These are phyloP conservation scores for Oncorhynchus tshawytscha DNA, from an alignment of 2,113 vertebrate genomes.

Conservation along the genomic window DNA sequence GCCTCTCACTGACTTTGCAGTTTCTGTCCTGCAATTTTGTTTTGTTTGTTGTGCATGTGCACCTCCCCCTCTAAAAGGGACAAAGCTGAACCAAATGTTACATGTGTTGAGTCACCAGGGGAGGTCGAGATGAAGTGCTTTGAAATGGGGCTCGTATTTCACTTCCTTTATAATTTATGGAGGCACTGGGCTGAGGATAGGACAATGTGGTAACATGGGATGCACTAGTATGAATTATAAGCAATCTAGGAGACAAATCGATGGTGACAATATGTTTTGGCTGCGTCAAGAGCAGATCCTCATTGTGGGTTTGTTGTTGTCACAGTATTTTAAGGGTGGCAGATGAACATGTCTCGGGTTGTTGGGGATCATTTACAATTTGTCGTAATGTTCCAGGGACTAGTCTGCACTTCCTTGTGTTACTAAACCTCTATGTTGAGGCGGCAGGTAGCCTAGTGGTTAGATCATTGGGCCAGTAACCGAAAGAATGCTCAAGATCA, in stretches of 20 bases:
- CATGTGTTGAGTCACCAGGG: slow-evolving; percentile 29
- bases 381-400: too few species aligned
- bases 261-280: slow-evolving; percentile 55
- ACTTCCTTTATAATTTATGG: slow-evolving; percentile 65
- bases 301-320: background rate
- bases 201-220: slow-evolving; percentile 50
- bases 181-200: slow-evolving; percentile 52
- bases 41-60: background rate
- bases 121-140: slow-evolving; percentile 52
- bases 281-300: too few species aligned
- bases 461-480: too few species aligned
- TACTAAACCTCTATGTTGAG: too few species aligned
- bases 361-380: too few species aligned
- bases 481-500: too few species aligned
- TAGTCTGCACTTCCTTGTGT: too few species aligned
- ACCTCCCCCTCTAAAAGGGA: background rate
- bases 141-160: slow-evolving; percentile 53
- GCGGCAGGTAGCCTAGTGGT: too few species aligned
- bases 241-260: slow-evolving; percentile 45
- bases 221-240: slow-evolving; percentile 55
- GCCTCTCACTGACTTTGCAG: slow-evolving; percentile 40
- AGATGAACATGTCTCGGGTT: background rate
- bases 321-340: background rate
- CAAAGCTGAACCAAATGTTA: slow-evolving; percentile 23
- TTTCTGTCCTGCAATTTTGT: slow-evolving; percentile 23